Evolutionary conservation across 2,888 invertebrate genomes (phyloP).

Genomic region (Eristalis arbustorum): DNA sequence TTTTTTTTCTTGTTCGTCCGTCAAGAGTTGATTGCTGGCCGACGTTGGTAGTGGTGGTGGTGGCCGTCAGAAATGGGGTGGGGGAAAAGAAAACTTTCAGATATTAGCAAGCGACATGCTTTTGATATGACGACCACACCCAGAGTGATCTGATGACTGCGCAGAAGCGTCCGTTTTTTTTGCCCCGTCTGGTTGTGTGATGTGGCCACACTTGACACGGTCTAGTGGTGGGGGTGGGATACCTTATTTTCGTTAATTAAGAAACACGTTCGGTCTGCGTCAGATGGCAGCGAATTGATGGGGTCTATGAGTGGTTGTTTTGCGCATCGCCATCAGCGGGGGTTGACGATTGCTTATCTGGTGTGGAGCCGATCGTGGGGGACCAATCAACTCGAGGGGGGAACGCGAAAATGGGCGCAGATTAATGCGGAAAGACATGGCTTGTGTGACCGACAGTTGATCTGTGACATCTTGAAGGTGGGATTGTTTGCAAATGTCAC

Average conservation of each 20-base stretch:
- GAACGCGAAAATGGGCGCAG: neutral
- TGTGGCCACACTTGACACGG: neutral
- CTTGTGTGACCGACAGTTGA: neutral
- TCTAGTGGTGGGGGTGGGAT: constrained; percentile 10
- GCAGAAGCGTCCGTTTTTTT: constrained; percentile 31
- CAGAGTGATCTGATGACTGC: constrained; percentile 31
- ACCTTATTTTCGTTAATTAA: constrained; percentile 30
- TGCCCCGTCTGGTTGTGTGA: neutral
- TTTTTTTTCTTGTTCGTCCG: no score
- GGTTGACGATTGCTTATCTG: neutral
- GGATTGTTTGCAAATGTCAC: neutral
- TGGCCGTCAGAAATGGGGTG: constrained; percentile 25
- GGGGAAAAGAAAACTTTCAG: constrained; percentile 37
- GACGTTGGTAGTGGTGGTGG: constrained; percentile 6
- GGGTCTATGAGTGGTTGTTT: neutral
- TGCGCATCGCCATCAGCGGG: neutral
- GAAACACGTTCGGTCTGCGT: neutral
- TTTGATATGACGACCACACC: constrained; percentile 61
- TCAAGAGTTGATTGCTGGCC: neutral
- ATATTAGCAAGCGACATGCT: neutral
- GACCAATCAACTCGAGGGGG: neutral
- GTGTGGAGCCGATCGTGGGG: neutral
- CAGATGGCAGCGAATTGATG: neutral
- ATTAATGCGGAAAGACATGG: neutral
- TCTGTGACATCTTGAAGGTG: neutral